Conservation (phyloP, 2,113 vertebrate species). For the Ctenomys sociabilis region DNA sequence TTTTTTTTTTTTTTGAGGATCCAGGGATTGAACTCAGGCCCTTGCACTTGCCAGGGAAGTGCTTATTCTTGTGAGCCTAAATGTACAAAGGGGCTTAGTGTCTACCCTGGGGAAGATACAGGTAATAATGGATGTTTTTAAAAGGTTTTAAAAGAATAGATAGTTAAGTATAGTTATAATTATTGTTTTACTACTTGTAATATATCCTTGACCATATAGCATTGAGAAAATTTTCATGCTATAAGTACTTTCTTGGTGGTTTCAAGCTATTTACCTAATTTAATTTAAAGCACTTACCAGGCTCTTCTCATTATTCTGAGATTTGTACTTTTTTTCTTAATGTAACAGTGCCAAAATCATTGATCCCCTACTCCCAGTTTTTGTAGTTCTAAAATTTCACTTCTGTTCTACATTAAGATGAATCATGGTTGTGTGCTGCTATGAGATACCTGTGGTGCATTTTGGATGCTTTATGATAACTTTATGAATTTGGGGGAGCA, state of each 20-base stretch:
- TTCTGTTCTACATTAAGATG: background rate
- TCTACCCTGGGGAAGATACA: too few species aligned
- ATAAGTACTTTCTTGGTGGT: constrained; percentile 6
- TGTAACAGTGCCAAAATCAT: constrained; percentile 8
- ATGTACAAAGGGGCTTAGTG: too few species aligned
- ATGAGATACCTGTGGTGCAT: background rate
- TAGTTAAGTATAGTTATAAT: constrained; percentile 17
- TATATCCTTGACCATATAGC: background rate
- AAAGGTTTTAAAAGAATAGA: too few species aligned
- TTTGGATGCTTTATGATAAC: background rate
- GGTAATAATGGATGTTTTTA: too few species aligned
- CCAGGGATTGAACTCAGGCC: too few species aligned
- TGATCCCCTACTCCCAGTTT: constrained; percentile 40
- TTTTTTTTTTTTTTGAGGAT: too few species aligned
- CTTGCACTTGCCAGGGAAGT: too few species aligned
- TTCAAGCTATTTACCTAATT: constrained; percentile 39
- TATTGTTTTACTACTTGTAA: constrained; percentile 32
- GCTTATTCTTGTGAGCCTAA: too few species aligned
- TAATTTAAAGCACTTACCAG: constrained; percentile 25
- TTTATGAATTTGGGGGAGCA: background rate
- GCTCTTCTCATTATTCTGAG: constrained; percentile 6
- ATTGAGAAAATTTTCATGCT: background rate
- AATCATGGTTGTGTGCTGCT: background rate
- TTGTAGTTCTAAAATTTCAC: constrained; percentile 21
- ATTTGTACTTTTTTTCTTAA: constrained; percentile 45